Evolutionary conservation across 2,113 vertebrate species (phyloP).

Genomic region (Mus musculus): DNA sequence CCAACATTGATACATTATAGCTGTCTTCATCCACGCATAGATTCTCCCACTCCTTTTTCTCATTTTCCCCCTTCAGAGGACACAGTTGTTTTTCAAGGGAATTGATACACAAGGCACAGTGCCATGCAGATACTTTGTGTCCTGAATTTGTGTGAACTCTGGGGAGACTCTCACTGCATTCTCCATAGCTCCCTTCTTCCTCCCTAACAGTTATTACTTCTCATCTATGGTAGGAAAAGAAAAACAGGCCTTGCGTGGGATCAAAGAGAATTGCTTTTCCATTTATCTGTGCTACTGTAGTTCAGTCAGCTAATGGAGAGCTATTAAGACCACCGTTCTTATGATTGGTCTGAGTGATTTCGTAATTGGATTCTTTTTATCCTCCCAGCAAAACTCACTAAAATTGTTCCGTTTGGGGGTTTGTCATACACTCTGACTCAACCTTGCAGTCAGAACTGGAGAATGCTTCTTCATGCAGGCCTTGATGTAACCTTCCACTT

Average conservation of each 20-base stretch:
- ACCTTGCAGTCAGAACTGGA: neutral
- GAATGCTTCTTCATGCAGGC: neutral
- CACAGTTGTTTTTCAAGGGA: neutral
- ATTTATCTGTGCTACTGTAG: constrained; percentile 34
- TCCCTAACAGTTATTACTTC: no score
- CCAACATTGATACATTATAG: accelerated
- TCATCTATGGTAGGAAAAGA: neutral
- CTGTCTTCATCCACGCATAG: neutral
- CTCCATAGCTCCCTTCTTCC: neutral
- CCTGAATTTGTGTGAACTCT: neutral
- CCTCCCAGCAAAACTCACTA: neutral
- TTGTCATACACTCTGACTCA: constrained; percentile 27
- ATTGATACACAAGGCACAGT: neutral
- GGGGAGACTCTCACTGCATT: neutral
- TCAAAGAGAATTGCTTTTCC: constrained; percentile 57
- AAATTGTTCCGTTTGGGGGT: neutral
- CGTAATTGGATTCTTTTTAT: constrained; percentile 65
- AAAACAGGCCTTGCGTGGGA: neutral
- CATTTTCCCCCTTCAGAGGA: neutral
- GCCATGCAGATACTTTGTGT: neutral
- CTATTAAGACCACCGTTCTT: constrained; percentile 47
- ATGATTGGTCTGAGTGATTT: constrained; percentile 49
- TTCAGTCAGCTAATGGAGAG: constrained; percentile 68
- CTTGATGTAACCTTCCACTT: neutral
- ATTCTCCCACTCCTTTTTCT: neutral